Evolutionary conservation across 1,140 invertebrate genomes (phyloP).

Genomic region (Drosophila kikkawai): DNA sequence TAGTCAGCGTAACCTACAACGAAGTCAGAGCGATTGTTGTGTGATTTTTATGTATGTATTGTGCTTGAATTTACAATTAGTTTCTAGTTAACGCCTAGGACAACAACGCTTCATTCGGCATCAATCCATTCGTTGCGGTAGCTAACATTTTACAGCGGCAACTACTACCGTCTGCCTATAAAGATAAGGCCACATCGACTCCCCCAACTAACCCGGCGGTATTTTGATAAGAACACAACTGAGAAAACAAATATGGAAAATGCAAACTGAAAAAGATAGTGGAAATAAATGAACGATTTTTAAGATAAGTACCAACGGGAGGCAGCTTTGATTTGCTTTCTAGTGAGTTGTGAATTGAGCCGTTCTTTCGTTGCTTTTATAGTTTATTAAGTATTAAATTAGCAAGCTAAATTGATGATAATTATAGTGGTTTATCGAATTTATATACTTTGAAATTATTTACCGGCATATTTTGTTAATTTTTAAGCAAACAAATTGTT

Average conservation of each 20-base stretch:
- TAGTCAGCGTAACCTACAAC: constrained; percentile 67
- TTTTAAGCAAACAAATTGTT: not conserved
- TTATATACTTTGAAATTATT: constrained; percentile 7
- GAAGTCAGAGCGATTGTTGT: constrained; percentile 70
- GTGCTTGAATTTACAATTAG: constrained; percentile 76
- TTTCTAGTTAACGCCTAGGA: constrained; percentile 62
- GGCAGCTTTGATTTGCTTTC: constrained; percentile 20
- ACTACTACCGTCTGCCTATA: constrained; percentile 34
- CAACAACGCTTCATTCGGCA: constrained; percentile 65
- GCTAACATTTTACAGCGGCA: constrained; percentile 47
- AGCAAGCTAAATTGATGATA: not conserved
- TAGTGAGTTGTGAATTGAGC: not conserved
- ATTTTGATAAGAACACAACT: constrained; percentile 74
- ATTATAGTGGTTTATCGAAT: constrained; percentile 7
- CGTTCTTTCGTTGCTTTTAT: not conserved
- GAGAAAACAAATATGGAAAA: constrained; percentile 21
- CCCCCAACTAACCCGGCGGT: constrained; percentile 41
- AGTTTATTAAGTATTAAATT: not conserved
- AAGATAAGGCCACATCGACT: constrained; percentile 52
- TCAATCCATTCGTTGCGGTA: constrained; percentile 68
- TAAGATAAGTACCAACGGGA: constrained; percentile 34
- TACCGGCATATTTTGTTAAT: constrained; percentile 1
- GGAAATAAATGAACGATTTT: constrained; percentile 71
- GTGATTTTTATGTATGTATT: constrained; percentile 68
- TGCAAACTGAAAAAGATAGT: constrained; percentile 34